Percentiles rank a stretch among this genome's conserved stretches.
Evolutionary conservation across 2,797 vertebrate species (phyloP).

Genomic region (Pseudochirops corinnae): DNA sequence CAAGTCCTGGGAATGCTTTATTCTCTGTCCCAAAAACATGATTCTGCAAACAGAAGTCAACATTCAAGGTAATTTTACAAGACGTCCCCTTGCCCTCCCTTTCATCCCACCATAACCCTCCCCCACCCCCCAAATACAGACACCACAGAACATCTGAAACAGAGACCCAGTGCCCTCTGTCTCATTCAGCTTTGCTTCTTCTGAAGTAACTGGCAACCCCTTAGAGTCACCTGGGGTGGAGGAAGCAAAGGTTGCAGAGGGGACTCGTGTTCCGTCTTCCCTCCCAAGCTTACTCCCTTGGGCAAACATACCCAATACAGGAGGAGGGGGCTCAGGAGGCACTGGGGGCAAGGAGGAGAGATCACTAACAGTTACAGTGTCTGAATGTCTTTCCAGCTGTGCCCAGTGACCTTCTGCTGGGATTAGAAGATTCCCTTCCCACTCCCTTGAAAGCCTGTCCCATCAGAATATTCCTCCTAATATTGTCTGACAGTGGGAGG

Average conservation of each 20-base stretch:
- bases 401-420: constrained; percentile 49
- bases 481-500: background rate
- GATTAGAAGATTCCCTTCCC: constrained; percentile 24
- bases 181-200: background rate
- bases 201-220: background rate
- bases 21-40: constrained; percentile 75
- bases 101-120: constrained; percentile 15
- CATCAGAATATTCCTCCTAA: background rate
- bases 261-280: background rate
- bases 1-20: constrained; percentile 77
- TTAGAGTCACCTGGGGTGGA: background rate
- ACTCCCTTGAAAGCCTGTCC: background rate
- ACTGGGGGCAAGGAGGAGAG: constrained; percentile 65
- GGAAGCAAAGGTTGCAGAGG: background rate
- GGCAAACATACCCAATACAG: constrained; percentile 28
- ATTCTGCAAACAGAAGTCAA: constrained; percentile 61
- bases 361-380: constrained; percentile 38
- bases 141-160: constrained; percentile 50
- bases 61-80: constrained; percentile 67
- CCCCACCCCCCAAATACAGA: constrained; percentile 63
- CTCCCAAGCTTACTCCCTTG: background rate
- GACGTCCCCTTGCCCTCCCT: constrained; percentile 15
- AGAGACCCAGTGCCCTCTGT: constrained; percentile 9
- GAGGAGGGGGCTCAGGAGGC: constrained; percentile 79
- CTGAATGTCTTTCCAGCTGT: background rate